These are phyloP conservation scores for Orycteropus afer DNA, from an alignment of 2,113 vertebrate species.

Conservation along the genomic window DNA sequence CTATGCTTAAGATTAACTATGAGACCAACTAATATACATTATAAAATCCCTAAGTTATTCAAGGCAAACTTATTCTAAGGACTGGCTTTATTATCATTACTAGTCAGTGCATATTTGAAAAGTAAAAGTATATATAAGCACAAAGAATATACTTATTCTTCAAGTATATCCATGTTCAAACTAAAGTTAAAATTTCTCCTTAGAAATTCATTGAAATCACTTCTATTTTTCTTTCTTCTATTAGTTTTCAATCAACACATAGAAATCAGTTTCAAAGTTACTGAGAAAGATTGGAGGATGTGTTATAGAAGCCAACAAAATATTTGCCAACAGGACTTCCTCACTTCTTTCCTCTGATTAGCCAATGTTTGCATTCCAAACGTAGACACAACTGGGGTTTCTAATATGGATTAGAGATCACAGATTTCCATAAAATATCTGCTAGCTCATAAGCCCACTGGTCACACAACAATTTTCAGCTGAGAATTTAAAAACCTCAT, in stretches of 20 bases:
- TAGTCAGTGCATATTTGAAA: slow-evolving; percentile 21
- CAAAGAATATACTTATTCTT: slow-evolving; percentile 29
- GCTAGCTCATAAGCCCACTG: neutral
- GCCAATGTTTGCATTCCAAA: slow-evolving; percentile 24
- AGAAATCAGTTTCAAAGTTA: slow-evolving; percentile 45
- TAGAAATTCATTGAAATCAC: slow-evolving; percentile 21
- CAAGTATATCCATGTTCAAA: neutral
- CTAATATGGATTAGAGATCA: slow-evolving; percentile 1
- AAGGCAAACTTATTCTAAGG: neutral
- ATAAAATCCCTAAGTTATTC: slow-evolving; percentile 29
- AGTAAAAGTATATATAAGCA: slow-evolving; percentile 46
- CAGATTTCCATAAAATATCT: neutral
- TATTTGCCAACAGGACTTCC: neutral
- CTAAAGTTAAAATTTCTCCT: slow-evolving; percentile 20
- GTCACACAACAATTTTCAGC: neutral
- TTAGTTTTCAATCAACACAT: neutral
- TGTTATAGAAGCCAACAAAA: slow-evolving; percentile 24
- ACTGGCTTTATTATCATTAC: slow-evolving; percentile 35
- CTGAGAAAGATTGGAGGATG: neutral
- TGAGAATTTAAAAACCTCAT: neutral
- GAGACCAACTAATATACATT: slow-evolving; percentile 2
- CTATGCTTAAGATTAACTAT: slow-evolving; percentile 33
- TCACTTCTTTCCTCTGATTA: neutral
- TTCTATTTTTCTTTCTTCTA: slow-evolving; percentile 9
- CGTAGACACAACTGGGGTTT: neutral